A percentile compares a stretch with the other conserved stretches of the same genome.
phyloP scores from a whole-genome alignment of 2,797 vertebrate genomes.

The Coilia nasus region DNA sequence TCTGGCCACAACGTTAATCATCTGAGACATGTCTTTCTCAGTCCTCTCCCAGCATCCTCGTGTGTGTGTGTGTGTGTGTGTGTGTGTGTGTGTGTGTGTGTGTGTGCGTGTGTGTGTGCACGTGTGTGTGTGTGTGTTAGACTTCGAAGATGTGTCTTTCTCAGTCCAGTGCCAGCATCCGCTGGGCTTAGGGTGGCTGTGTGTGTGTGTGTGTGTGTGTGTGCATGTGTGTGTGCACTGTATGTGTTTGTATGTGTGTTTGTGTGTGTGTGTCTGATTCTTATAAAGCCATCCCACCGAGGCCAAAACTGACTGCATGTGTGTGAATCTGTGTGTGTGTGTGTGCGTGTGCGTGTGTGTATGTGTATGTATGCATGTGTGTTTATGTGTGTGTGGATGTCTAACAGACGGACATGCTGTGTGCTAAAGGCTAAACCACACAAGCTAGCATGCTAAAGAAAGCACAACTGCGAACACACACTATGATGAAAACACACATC shows the following conservation, averaged over 20 bases:
- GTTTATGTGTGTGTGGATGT: too few relatives aligned
- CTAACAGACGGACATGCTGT: too few relatives aligned
- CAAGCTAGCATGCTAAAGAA: too few relatives aligned
- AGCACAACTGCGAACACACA: neutral
- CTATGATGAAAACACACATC: neutral
- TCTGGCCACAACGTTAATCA: neutral
- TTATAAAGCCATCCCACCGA: too few relatives aligned
- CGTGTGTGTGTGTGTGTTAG: neutral
- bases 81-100: constrained; percentile 4
- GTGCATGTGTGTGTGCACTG: constrained; percentile 35
- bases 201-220: constrained; percentile 27
- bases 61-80: neutral
- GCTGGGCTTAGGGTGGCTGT: neutral
- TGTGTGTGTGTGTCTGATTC: too few relatives aligned
- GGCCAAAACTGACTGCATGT: too few relatives aligned
- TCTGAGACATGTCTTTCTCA: neutral
- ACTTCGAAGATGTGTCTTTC: too few relatives aligned
- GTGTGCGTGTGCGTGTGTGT: too few relatives aligned
- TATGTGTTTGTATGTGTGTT: neutral
- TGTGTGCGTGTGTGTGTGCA: neutral
- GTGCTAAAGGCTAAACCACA: too few relatives aligned
- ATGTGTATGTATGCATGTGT: too few relatives aligned
- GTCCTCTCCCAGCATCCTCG: neutral
- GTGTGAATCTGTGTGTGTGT: too few relatives aligned
- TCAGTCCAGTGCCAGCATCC: too few relatives aligned